Base-by-base conservation (phyloP, 2,888 invertebrate species). In the Dendrolimus pini region DNA sequence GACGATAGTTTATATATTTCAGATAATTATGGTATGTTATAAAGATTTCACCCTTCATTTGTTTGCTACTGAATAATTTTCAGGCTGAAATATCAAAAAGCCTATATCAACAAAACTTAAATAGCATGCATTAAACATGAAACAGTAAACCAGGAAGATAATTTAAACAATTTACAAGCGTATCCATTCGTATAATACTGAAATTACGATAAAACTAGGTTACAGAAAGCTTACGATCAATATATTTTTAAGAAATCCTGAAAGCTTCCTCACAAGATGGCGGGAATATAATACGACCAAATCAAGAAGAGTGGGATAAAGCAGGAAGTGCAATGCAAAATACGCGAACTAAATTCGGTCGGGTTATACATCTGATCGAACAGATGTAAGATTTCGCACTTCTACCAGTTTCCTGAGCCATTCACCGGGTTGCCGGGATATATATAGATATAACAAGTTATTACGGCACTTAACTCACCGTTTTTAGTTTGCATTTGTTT, bases 201-300 rank as follows among this genome's bases (percentile, higher is more conserved):
- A 72, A 76, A 77, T 74, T 73, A 67, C 60, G 63, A 65, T 59
- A 66, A 72, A 88, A 84, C 82, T 81, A 66, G 83, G 85, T 85
- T 85, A 83, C 82, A 72, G 69, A 66, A 72, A 82, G 80, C 81
- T 83, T 80, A 75, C 80, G 86, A 89, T 88, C 89, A 83, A 89
- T 89, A 87, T 84, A 86, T 85, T 79, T 85, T 80, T 80, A 83
- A 78, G 69, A 82, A 85, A 84, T 83, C 83, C 87, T 86, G 82
- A 83, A 89, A 87, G 85, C 85, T 85, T 83, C 76, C 74, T 68
- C 74, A 87, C 89, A 90, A 89, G 84, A 89, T 89, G 89, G 89
- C 89, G 89, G 83, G 85, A 85, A 76, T 80, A 77, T 71, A 83
- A 84, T 72, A 75, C 82, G 68, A 59, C 80, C 62, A 58, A 85